These are phyloP conservation scores for Gallirallus australis DNA, from an alignment of 2,797 vertebrate species.

Conservation along the genomic window DNA sequence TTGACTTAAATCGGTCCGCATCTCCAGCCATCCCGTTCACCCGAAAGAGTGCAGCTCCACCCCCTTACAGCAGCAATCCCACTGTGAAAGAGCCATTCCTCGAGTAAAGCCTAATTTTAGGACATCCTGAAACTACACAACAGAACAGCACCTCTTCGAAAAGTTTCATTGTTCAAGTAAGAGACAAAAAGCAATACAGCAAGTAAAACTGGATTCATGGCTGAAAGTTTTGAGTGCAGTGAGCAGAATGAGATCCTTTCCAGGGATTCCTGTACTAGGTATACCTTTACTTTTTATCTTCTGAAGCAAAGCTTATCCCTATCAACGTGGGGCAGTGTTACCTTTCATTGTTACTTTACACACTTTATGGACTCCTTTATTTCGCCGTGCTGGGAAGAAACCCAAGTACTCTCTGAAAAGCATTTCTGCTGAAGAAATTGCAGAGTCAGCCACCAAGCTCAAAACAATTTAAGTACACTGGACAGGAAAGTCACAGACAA, in stretches of 20 bases:
- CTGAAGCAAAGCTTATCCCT: background rate
- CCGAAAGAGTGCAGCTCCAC: background rate
- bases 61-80: background rate
- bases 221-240: background rate
- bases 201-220: background rate
- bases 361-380: background rate
- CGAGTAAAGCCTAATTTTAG: background rate
- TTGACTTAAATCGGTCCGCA: background rate
- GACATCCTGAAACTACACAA: background rate
- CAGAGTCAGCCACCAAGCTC: conserved; percentile 9
- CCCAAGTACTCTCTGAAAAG: background rate
- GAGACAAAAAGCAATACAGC: background rate
- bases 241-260: background rate
- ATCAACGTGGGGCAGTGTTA: background rate
- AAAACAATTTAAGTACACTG: conserved; percentile 14
- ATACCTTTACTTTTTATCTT: background rate
- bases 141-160: conserved; percentile 15
- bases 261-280: background rate
- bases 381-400: conserved; percentile 7
- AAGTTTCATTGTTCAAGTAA: background rate
- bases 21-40: background rate
- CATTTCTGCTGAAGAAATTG: conserved; percentile 18
- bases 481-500: conserved; percentile 12
- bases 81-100: background rate
- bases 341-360: background rate